phyloP scores from a whole-genome alignment of 2,888 invertebrate genomes.

The Netelia fuscicornis region DNA sequence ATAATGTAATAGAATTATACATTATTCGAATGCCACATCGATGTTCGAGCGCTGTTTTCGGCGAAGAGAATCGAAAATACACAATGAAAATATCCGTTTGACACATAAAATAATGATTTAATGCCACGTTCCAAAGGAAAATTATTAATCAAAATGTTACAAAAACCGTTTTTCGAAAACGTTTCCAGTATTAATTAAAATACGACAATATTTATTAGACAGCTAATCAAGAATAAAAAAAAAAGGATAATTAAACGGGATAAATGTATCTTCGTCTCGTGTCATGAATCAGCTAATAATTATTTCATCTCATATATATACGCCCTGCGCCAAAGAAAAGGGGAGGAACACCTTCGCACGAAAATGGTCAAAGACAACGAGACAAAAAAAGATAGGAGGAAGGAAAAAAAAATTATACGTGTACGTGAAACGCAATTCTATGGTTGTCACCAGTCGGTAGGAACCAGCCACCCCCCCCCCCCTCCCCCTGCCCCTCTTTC shows the following conservation, averaged over 20 bases:
- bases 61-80: not conserved
- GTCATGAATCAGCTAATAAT: too few relatives aligned
- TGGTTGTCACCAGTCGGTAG: not conserved
- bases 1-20: constrained; percentile 16
- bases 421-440: constrained; percentile 8
- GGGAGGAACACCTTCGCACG: not conserved
- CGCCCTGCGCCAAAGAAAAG: constrained; percentile 15
- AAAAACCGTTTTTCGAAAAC: too few relatives aligned
- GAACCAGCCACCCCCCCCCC: constrained; percentile 54
- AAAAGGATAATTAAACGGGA: too few relatives aligned
- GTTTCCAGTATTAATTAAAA: too few relatives aligned
- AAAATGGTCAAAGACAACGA: not conserved
- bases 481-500: constrained; percentile 22
- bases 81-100: not conserved
- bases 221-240: too few relatives aligned
- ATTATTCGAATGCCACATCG: constrained; percentile 17
- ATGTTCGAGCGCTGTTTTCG: not conserved
- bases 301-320: too few relatives aligned
- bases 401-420: constrained; percentile 24
- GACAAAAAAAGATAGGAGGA: constrained; percentile 1
- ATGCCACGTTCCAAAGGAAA: too few relatives aligned
- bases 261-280: too few relatives aligned
- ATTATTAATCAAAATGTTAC: too few relatives aligned
- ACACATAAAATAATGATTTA: too few relatives aligned
- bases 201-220: too few relatives aligned